Evolutionary conservation across 2,797 vertebrate genomes (phyloP).

Genomic region (Todus mexicanus): DNA sequence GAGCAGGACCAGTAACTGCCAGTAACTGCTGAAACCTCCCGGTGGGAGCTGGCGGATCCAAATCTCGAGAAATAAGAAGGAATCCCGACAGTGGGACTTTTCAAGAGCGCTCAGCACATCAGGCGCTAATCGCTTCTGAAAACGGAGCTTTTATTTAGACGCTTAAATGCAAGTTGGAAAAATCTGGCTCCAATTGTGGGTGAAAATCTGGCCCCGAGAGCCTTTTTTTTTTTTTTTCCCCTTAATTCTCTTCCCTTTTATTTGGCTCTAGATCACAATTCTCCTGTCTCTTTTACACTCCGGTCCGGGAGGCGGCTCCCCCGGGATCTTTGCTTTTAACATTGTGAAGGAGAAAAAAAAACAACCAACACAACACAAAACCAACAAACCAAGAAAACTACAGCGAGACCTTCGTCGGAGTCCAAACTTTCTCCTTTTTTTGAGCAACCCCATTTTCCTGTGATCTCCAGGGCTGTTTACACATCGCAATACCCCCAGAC

Average conservation of each 20-base stretch:
- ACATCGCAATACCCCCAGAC: neutral
- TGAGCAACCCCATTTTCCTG: neutral
- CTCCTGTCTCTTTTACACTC: neutral
- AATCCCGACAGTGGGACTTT: neutral
- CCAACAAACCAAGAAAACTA: neutral
- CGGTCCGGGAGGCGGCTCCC: neutral
- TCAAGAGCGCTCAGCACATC: neutral
- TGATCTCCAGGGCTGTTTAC: neutral
- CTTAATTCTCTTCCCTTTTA: neutral
- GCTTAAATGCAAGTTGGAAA: neutral
- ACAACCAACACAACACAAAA: too few relatives aligned
- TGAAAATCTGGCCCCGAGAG: neutral
- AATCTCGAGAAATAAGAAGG: neutral
- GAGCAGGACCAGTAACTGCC: neutral
- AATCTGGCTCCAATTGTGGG: neutral
- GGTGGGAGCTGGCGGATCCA: accelerated
- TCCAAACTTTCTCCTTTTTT: neutral
- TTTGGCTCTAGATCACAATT: neutral
- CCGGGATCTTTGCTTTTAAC: neutral
- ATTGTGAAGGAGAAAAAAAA: neutral
- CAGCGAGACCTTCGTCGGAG: neutral
- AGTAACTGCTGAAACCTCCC: neutral
- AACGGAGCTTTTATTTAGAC: neutral
- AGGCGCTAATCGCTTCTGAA: neutral
- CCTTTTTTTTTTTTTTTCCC: neutral